phyloP scores from a whole-genome alignment of 2,888 invertebrate species.

The Lomographa bimaculata region DNA sequence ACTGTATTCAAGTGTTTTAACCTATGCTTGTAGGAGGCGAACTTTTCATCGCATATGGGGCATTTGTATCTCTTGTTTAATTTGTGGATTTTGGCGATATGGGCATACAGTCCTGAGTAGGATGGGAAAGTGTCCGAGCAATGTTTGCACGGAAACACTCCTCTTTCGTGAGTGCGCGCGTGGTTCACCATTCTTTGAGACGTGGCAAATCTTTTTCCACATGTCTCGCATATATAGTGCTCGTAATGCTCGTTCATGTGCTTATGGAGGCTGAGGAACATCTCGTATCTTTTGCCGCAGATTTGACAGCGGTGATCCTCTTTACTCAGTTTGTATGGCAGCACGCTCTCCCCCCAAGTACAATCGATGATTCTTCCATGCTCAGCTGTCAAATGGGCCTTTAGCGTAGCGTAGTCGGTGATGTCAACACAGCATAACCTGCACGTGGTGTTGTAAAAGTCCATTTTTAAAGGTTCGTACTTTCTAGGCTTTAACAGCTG shows the following conservation, averaged over 20 bases:
- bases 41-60: conserved; percentile 74
- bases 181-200: conserved; percentile 72
- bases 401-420: conserved; percentile 56
- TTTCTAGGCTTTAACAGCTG: conserved; percentile 61
- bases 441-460: conserved; percentile 60
- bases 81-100: conserved; percentile 65
- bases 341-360: conserved; percentile 64
- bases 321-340: conserved; percentile 70
- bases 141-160: conserved; percentile 67
- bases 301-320: conserved; percentile 69
- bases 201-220: conserved; percentile 72
- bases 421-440: conserved; percentile 59
- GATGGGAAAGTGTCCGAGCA: conserved; percentile 62
- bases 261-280: conserved; percentile 71
- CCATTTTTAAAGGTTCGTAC: conserved; percentile 74
- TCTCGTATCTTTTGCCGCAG: conserved; percentile 71
- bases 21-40: conserved; percentile 69
- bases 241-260: conserved; percentile 78
- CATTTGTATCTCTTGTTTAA: conserved; percentile 73
- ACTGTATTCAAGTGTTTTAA: conserved; percentile 65
- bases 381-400: conserved; percentile 54
- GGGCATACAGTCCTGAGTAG: conserved; percentile 62
- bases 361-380: conserved; percentile 62
- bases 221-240: conserved; percentile 74
- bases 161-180: conserved; percentile 63